These are phyloP conservation scores for Mantis religiosa DNA, from an alignment of 2,888 invertebrate species.

Conservation along the genomic window DNA sequence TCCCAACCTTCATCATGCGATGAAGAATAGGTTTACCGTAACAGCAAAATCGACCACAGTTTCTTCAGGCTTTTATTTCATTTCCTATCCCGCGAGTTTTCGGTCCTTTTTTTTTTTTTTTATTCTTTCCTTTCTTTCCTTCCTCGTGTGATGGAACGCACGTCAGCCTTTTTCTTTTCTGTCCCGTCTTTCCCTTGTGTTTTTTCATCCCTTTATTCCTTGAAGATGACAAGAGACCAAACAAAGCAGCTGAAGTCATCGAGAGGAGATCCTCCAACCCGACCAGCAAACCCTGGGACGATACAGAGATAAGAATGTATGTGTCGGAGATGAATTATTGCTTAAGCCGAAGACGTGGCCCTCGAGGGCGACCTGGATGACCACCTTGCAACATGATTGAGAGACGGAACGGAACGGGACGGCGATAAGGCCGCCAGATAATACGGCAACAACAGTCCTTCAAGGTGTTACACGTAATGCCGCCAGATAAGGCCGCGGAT, in stretches of 20 bases:
- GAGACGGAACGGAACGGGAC: slow-evolving; percentile 3
- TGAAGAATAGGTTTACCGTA: no score
- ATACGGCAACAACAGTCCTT: neutral
- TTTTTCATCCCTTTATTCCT: slow-evolving; percentile 1
- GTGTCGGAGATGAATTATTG: slow-evolving; percentile 15
- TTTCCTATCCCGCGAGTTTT: neutral
- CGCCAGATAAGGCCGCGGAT: neutral
- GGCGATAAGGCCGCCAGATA: slow-evolving; percentile 4
- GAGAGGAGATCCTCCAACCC: neutral
- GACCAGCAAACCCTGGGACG: neutral
- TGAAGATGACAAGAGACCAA: slow-evolving; percentile 6
- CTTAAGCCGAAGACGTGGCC: slow-evolving; percentile 2
- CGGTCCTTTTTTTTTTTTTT: no score
- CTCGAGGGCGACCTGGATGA: slow-evolving; percentile 1
- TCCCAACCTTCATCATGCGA: no score
- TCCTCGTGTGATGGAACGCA: slow-evolving; percentile 1
- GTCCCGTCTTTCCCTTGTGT: neutral
- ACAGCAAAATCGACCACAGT: neutral
- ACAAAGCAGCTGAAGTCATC: slow-evolving; percentile 12
- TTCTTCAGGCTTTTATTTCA: neutral
- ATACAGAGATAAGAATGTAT: slow-evolving; percentile 4
- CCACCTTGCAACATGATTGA: neutral
- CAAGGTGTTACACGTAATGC: neutral
- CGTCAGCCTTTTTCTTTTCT: neutral
- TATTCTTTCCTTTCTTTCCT: neutral